Evolutionary conservation across 2,113 vertebrate species (phyloP).

Genomic region (Amia ocellicauda): DNA sequence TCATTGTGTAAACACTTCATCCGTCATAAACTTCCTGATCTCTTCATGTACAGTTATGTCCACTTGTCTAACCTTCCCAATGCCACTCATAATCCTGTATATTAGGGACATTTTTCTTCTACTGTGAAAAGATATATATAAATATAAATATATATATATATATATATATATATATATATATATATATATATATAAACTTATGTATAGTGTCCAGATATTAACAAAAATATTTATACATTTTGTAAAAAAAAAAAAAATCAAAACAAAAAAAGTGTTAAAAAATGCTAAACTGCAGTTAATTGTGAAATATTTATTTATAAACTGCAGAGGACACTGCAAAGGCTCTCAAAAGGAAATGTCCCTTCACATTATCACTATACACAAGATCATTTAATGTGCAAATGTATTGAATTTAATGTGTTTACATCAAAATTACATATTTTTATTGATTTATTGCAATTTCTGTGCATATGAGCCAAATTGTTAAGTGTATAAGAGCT

Average conservation of each 20-base stretch:
- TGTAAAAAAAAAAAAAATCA: conserved; percentile 50
- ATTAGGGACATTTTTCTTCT: conserved; percentile 73
- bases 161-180: conserved; percentile 33
- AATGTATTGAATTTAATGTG: conserved; percentile 99
- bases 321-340: conserved; percentile 86
- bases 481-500: conserved; percentile 99
- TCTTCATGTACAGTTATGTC: conserved; percentile 65
- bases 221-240: conserved; percentile 74
- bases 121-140: conserved; percentile 73
- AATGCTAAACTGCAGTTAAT: conserved; percentile 37
- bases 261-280: conserved; percentile 44
- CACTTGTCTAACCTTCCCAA: conserved; percentile 58
- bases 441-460: conserved; percentile 99
- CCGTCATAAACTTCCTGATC: conserved; percentile 73
- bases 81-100: conserved; percentile 67
- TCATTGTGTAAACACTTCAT: conserved; percentile 81
- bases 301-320: conserved; percentile 50
- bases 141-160: conserved; percentile 62
- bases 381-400: conserved; percentile 95
- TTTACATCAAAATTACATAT: conserved; percentile 98
- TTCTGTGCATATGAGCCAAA: conserved; percentile 99
- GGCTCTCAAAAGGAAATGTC: conserved; percentile 84
- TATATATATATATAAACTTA: conserved; percentile 57
- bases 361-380: conserved; percentile 85
- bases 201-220: conserved; percentile 74